Evolutionary conservation across 2,888 invertebrate genomes (phyloP), one percentile per base, ranked within the genome.

Genomic region (Chymomyza fuscimana): DNA sequence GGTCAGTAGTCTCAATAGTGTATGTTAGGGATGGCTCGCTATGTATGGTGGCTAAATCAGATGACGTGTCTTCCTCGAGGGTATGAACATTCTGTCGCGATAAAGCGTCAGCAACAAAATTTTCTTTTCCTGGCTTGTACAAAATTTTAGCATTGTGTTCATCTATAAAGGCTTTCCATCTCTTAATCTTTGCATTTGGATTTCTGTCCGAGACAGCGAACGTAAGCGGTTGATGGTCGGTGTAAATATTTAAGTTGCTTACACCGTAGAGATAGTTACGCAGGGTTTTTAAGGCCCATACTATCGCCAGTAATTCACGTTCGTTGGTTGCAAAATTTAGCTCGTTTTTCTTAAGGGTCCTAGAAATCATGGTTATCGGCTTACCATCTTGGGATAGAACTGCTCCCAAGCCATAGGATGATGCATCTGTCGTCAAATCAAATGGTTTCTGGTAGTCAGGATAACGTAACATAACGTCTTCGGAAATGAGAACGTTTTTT

Each of bases 181-280:
- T 6, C 16, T 54, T 54, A 4, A 64, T n/a, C 7, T 54, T 16
- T 9, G 32, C 52, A 12, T 5, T 54, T 36, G 12, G 32, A 4
- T 10, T 10, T 4, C 1, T n/a, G 4, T 71, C 10, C 50, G 61
- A n/a, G 52, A 22, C 54, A 16, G 54, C 61, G 16, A 65, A 68
- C 7, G 65, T 68, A 15, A 68, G 22, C 2, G 59, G 65, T 12
- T 68, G 52, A 51, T 66, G 50, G 15, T 58, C 22, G 1, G 64
- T 67, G n/a, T 22, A 70, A 29, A 60, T 66, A 29, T 63, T 70
- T 0, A 66, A 36, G 4, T 50, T 59, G n/a, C 50, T 62, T 9
- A 52, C 66, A 3, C 69, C 66, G 36, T 72, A 69, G 5, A 72
- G 50, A 22, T 72, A 68, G 10, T 65, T 52, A 25, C 69, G 22